A percentile compares a stretch with the other conserved stretches of the same genome.
Evolutionary conservation across 2,113 vertebrate species (phyloP).

Genomic region (Sterrhoptilus dennistouni): DNA sequence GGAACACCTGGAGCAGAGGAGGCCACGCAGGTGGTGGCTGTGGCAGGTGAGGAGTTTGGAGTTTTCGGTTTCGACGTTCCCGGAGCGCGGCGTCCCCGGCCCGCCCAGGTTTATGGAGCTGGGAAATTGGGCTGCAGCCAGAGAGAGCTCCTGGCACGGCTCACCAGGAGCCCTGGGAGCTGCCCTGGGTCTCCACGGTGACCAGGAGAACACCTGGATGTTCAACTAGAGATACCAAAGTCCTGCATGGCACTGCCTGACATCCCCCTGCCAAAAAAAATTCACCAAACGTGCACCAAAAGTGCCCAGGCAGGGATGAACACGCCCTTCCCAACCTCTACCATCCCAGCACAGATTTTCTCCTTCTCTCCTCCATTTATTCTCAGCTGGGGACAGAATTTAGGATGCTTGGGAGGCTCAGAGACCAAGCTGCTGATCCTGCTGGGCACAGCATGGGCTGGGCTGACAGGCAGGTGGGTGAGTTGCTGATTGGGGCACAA

Average conservation of each 20-base stretch:
- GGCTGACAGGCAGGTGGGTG: background rate
- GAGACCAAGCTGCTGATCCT: background rate
- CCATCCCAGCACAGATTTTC: background rate
- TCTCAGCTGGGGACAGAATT: fast-evolving
- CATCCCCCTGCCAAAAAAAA: background rate
- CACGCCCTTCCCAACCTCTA: fast-evolving
- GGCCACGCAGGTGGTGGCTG: background rate
- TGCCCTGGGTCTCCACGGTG: fast-evolving
- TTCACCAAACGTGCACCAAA: fast-evolving
- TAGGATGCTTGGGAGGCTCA: background rate
- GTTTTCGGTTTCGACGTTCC: background rate
- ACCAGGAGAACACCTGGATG: fast-evolving
- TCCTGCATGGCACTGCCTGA: fast-evolving
- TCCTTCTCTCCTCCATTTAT: fast-evolving
- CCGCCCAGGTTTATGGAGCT: background rate
- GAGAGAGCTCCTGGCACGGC: background rate
- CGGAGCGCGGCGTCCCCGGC: background rate
- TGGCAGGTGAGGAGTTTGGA: background rate
- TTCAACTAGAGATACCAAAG: fast-evolving
- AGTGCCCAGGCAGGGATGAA: background rate
- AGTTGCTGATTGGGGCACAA: background rate
- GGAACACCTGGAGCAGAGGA: background rate
- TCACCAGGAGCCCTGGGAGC: background rate
- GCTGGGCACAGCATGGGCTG: background rate
- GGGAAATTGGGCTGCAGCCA: background rate